Evolutionary conservation across 2,113 vertebrate genomes (phyloP), one percentile per base, ranked within the genome.

Genomic region (Sebastes schlegelii): DNA sequence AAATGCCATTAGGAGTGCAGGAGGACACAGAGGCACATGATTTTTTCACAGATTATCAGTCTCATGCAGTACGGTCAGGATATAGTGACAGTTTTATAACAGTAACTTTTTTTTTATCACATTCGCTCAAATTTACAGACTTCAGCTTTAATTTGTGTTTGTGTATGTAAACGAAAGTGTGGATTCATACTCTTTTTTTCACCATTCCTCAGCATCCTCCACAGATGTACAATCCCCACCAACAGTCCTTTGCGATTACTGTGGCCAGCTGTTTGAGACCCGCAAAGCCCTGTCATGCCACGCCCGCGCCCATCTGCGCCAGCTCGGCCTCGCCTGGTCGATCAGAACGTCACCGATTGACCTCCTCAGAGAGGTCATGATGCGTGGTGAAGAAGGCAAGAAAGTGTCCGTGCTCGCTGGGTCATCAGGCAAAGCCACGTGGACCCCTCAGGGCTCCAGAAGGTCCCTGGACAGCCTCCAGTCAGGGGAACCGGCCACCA

Each of bases 211-310:
- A 34, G 34, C 11, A 5, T 74, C 75, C 6, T 61, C 74, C 45
- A 21, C 81, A 21, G 96, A 96, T 60, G 66, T 89, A 16, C 95
- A 96, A 16, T 93, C 95, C 4, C 91, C 94, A 0, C 95, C 96
- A 1, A 95, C 97, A 11, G 96, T 98, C 87, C 96, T 95, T 23
- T 99, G 98, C 1, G 96, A 98, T 57, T 98, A 96, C 93, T 99
- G 97, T 1, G 96, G 97, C 0, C 97, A 98, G 87, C 96, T 96
- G 89, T 99, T 99, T 8, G 97, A 99, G 14, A 99, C 97, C 62
- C 96, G 97, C 17, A 99, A 99, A 90, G 97, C 97, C 0, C 94
- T 99, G 2, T 99, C 98, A 0, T 98, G 98, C 89, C 98, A 99
- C 2, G 97, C 95, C 0, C 97, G 97, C 3, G 96, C 97, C 8